Base-by-base conservation (phyloP, 2,888 invertebrate species). In the Choreutis nemorana region DNA sequence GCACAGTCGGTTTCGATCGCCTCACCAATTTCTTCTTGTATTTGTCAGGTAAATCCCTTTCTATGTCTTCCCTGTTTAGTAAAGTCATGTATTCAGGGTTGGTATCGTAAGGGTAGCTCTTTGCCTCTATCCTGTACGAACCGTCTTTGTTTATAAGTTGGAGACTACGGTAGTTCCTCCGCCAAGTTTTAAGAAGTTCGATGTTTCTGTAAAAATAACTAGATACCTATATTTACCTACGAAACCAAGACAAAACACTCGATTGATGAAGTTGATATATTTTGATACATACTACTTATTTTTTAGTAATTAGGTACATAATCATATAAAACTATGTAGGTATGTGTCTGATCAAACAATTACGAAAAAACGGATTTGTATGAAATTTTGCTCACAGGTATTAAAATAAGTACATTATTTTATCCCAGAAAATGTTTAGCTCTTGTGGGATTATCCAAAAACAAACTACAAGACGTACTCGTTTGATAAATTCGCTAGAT, bases 181-280 rank as follows among this genome's bases (percentile, higher is more conserved):
- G 78, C 86, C 86, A 87, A 23, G 77, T 64, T 27, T 62, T 68
- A 6, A 86, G 44, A 1, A 70, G 55, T 37, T 79, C 72, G 5
- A 63, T 38, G 35, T 63, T 70, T 40, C 78, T 77, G 43, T 4
- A 55, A 48, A 18, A 28, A 29, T 26, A 23, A 21, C 3, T n/a
- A 21, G 10, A 21, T 21, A n/a, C n/a, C n/a, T n/a, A n/a, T n/a
- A n/a, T n/a, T n/a, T n/a, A n/a, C n/a, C n/a, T n/a, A n/a, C n/a
- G n/a, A n/a, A n/a, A 28, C 16, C 14, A 32, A 13, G 18, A 30
- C 31, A 18, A 18, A 18, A 18, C 5, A 8, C 8, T 18, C 6
- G 8, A 7, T 7, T 7, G 5, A n/a, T 2, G 14, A 13, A 3
- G 4, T 4, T 5, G 14, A 20, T 28, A 14, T 37, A 53, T 10